Evolutionary conservation across 2,888 invertebrate genomes (phyloP), one percentile per base, ranked within the genome.

Genomic region (Hemistola chrysoprasaria): DNA sequence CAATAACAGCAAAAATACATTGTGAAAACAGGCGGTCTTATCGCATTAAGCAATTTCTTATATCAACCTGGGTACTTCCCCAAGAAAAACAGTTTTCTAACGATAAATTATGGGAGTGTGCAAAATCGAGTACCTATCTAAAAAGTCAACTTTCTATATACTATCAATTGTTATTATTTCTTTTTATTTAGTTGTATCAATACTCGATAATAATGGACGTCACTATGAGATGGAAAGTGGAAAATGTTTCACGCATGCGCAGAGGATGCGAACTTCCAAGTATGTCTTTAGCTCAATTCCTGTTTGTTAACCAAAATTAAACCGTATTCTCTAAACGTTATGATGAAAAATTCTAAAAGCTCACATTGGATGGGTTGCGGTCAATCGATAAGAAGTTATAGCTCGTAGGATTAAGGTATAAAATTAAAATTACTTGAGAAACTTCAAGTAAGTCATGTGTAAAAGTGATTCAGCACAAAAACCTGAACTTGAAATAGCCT

Each of bases 161-260:
- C n/a, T n/a, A n/a, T n/a, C n/a, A n/a, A n/a, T n/a, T n/a, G n/a
- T n/a, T n/a, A n/a, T n/a, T n/a, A n/a, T n/a, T n/a, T n/a, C n/a
- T n/a, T n/a, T n/a, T n/a, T n/a, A n/a, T 8, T 8, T 4, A 8
- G n/a, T 24, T 7, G n/a, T 4, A 8, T 39, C 39, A 31, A 32
- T 25, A 34, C n/a, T n/a, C n/a, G n/a, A n/a, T n/a, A n/a, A n/a
- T n/a, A n/a, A 4, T 6, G 6, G 11, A n/a, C 6, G 1, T 38
- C 47, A 40, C 51, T 52, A 37, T 37, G 23, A 37, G 34, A 22
- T 34, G 30, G 61, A 64, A 59, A 43, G 31, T 31, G 39, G 56
- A 57, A 25, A 31, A 16, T 16, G 16, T 16, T 35, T 40, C 22
- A 27, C 46, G 51, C 51, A 48, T 48, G 51, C 51, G 51, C 54